phyloP scores from a whole-genome alignment of 2,797 vertebrate species.

The Melanotaenia trifasciata region DNA sequence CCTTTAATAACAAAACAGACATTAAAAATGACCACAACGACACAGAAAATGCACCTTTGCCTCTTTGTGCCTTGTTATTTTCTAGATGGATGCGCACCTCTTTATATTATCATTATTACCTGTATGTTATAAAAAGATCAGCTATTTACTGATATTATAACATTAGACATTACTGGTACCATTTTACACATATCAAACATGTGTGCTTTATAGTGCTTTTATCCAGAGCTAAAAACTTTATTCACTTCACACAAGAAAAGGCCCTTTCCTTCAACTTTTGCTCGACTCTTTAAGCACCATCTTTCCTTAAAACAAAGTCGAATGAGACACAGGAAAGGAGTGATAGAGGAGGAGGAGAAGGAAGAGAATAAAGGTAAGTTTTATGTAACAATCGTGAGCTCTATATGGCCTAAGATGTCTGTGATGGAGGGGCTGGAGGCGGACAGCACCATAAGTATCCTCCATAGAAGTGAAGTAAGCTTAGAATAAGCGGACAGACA shows the following conservation, averaged over 20 bases:
- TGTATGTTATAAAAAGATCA: neutral
- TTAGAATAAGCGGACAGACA: neutral
- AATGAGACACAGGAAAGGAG: slow-evolving; percentile 14
- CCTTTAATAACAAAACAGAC: neutral
- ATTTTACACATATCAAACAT: too few relatives aligned
- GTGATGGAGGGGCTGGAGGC: slow-evolving; percentile 27
- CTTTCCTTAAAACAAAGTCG: slow-evolving; percentile 15
- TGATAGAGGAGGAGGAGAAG: neutral
- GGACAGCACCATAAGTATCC: neutral
- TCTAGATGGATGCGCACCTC: neutral
- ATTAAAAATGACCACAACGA: neutral
- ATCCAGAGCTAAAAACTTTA: too few relatives aligned
- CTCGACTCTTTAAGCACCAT: neutral
- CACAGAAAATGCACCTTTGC: neutral
- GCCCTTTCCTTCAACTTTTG: neutral
- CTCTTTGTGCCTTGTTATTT: neutral
- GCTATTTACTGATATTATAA: neutral
- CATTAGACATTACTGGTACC: neutral
- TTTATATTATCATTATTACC: neutral
- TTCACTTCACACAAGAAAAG: neutral
- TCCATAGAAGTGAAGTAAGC: neutral
- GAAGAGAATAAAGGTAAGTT: slow-evolving; percentile 59
- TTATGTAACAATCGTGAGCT: slow-evolving; percentile 71
- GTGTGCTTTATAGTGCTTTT: too few relatives aligned
- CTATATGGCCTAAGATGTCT: slow-evolving; percentile 15